A percentile compares a stretch with the other conserved stretches of the same genome.
These are phyloP conservation scores for Exocentrus adspersus DNA, from an alignment of 2,888 invertebrate species.

Conservation along the genomic window DNA sequence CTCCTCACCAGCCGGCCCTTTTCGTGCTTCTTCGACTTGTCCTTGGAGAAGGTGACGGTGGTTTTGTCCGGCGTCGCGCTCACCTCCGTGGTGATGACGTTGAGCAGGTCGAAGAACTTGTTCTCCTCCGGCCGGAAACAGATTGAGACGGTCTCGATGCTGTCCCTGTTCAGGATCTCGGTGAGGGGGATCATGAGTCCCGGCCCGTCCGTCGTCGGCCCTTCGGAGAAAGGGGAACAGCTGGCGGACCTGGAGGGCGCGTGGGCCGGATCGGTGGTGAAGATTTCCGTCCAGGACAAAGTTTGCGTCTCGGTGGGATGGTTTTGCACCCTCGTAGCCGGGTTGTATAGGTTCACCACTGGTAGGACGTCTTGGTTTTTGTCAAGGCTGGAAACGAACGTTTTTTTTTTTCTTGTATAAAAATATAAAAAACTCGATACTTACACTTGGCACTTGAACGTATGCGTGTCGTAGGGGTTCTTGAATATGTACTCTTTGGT, in stretches of 20 bases:
- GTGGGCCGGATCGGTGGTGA: not conserved
- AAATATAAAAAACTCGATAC: no score
- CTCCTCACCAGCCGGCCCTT: not conserved
- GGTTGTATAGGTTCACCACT: not conserved
- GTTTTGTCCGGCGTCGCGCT: constrained; percentile 22
- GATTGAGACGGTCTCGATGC: constrained; percentile 49
- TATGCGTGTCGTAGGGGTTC: constrained; percentile 50
- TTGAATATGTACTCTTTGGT: constrained; percentile 53
- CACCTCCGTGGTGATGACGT: constrained; percentile 39
- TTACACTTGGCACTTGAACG: constrained; percentile 55
- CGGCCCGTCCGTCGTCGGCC: not conserved
- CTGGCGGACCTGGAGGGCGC: not conserved
- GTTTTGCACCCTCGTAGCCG: not conserved
- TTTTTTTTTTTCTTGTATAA: no score
- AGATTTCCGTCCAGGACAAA: constrained; percentile 3
- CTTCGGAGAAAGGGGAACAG: not conserved
- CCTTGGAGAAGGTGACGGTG: constrained; percentile 17
- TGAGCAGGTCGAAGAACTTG: constrained; percentile 48
- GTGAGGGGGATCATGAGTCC: no score
- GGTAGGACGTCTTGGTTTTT: not conserved
- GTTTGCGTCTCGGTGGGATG: not conserved
- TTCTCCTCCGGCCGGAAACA: constrained; percentile 50
- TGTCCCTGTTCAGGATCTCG: not conserved
- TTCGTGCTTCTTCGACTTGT: constrained; percentile 6
- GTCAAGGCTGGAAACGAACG: no score